These are phyloP conservation scores for Engystomops pustulosus DNA, from an alignment of 2,113 vertebrate genomes.

Conservation along the genomic window DNA sequence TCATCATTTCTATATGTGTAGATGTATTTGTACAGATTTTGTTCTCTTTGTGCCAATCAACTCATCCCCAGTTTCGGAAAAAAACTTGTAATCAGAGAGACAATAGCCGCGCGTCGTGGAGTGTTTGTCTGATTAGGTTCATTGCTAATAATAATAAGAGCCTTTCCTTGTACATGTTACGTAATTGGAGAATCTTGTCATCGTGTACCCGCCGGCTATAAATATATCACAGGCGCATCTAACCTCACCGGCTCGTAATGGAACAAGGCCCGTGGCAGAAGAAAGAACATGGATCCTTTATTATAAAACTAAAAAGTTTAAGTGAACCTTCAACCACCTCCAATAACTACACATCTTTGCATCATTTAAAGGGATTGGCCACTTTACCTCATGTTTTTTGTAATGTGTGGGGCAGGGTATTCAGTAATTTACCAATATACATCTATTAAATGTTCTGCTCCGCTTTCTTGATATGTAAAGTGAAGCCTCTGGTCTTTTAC, in stretches of 20 bases:
- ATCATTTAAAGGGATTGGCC: background rate
- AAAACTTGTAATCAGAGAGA: background rate
- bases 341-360: background rate
- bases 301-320: too few relatives aligned
- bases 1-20: too few relatives aligned
- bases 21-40: too few relatives aligned
- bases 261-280: background rate
- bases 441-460: too few relatives aligned
- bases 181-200: background rate
- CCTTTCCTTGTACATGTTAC: background rate
- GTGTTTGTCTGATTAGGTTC: slow-evolving; percentile 6
- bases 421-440: too few relatives aligned
- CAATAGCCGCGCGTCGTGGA: background rate
- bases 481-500: too few relatives aligned
- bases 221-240: background rate
- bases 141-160: background rate
- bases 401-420: too few relatives aligned
- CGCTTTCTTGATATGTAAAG: too few relatives aligned
- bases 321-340: too few relatives aligned
- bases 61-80: background rate
- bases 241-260: background rate
- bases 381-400: too few relatives aligned
- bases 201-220: slow-evolving; percentile 10
- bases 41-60: background rate
- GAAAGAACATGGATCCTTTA: background rate